phyloP scores from a whole-genome alignment of 1,140 invertebrate genomes.

The Pogonomyrmex californicus region DNA sequence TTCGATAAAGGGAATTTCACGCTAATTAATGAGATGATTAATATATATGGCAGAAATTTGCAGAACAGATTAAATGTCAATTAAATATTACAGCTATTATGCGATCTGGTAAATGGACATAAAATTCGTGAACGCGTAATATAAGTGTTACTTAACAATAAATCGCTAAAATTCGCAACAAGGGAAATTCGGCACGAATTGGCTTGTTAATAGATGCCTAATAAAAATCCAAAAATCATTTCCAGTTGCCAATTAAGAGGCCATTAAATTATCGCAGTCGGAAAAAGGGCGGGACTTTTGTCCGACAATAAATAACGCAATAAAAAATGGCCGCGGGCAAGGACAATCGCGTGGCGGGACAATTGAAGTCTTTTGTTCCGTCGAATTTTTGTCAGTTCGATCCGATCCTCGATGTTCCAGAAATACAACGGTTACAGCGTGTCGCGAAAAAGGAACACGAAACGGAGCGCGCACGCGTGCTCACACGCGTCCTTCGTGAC shows the following conservation, averaged over 20 bases:
- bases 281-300: not conserved
- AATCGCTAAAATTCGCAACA: constrained; percentile 11
- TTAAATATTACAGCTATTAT: constrained; percentile 49
- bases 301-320: constrained; percentile 8
- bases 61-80: constrained; percentile 55
- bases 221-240: constrained; percentile 33
- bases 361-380: constrained; percentile 43
- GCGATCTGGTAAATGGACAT: constrained; percentile 48
- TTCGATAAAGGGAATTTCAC: constrained; percentile 56
- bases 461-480: constrained; percentile 33
- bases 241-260: not conserved
- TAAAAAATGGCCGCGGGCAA: constrained; percentile 13
- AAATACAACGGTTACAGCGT: constrained; percentile 13
- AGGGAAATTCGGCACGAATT: constrained; percentile 5
- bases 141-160: constrained; percentile 45
- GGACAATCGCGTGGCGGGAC: not conserved
- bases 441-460: constrained; percentile 34
- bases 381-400: constrained; percentile 49
- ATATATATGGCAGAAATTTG: constrained; percentile 46
- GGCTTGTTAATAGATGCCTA: not conserved
- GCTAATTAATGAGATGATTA: constrained; percentile 57
- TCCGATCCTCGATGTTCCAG: constrained; percentile 24
- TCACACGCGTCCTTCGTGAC: constrained; percentile 25
- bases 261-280: not conserved
- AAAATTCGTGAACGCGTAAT: constrained; percentile 9